A percentile compares a stretch with the other conserved stretches of the same genome.
These are phyloP conservation scores for Bucco capensis DNA, from an alignment of 2,113 vertebrate genomes.

Conservation along the genomic window DNA sequence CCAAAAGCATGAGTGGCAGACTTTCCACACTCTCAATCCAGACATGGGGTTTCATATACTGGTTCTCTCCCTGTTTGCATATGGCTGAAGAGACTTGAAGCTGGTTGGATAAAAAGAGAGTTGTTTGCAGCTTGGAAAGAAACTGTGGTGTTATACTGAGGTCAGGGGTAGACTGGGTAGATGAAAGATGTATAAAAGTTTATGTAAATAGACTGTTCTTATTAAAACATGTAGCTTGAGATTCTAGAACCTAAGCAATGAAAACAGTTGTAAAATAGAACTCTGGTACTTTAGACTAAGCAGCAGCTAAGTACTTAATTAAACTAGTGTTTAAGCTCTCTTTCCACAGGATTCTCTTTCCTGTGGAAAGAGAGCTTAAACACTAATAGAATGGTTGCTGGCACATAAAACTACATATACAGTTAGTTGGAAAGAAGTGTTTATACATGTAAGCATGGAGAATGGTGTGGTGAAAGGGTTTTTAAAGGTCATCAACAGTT, in stretches of 20 bases:
- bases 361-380: too few relatives aligned
- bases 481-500: background rate
- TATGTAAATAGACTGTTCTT: background rate
- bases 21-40: background rate
- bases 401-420: background rate
- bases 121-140: background rate
- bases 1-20: slow-evolving; percentile 42
- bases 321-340: background rate
- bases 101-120: background rate
- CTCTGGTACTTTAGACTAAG: background rate
- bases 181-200: background rate
- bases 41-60: background rate
- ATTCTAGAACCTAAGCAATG: background rate
- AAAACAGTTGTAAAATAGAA: background rate
- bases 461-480: background rate
- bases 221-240: background rate
- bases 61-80: slow-evolving; percentile 8
- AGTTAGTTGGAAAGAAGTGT: background rate
- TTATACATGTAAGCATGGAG: background rate
- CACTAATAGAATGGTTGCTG: background rate
- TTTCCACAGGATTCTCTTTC: background rate
- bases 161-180: background rate
- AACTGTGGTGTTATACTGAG: background rate
- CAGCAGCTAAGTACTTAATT: background rate
- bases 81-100: slow-evolving; percentile 12